phyloP scores from a whole-genome alignment of 2,797 vertebrate genomes.

The Danio tinwini region DNA sequence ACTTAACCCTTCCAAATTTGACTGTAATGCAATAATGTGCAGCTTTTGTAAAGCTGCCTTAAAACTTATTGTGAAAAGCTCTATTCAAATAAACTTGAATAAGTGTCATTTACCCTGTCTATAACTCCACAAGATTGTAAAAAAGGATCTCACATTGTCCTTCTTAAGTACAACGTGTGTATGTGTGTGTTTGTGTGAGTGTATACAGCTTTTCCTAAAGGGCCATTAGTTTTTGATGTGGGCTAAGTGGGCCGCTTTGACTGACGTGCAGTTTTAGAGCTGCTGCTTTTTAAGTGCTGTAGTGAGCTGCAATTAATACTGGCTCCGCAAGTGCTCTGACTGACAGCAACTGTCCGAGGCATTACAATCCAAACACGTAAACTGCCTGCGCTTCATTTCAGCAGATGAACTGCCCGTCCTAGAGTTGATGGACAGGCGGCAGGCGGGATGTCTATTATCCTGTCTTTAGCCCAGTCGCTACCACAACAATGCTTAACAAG shows the following conservation, averaged over 20 bases:
- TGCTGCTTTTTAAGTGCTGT: slow-evolving; percentile 25
- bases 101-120: too few species aligned
- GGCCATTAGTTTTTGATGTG: slow-evolving; percentile 3
- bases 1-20: too few species aligned
- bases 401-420: slow-evolving; percentile 69
- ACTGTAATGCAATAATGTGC: too few species aligned
- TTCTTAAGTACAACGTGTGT: neutral
- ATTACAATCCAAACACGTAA: slow-evolving; percentile 49
- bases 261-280: neutral
- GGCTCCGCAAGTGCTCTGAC: slow-evolving; percentile 58
- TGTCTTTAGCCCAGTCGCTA: slow-evolving; percentile 52
- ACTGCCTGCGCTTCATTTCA: slow-evolving; percentile 71
- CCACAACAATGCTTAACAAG: slow-evolving; percentile 49
- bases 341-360: slow-evolving; percentile 63
- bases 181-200: neutral
- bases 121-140: neutral
- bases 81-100: too few species aligned
- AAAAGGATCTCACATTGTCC: neutral
- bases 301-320: slow-evolving; percentile 62
- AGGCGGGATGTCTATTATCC: slow-evolving; percentile 42
- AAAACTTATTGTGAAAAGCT: too few species aligned
- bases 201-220: neutral
- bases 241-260: slow-evolving; percentile 28
- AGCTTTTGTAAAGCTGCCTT: too few species aligned
- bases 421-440: slow-evolving; percentile 51